phyloP scores from a whole-genome alignment of 2,113 vertebrate genomes.

The Siphamia tubifer region DNA sequence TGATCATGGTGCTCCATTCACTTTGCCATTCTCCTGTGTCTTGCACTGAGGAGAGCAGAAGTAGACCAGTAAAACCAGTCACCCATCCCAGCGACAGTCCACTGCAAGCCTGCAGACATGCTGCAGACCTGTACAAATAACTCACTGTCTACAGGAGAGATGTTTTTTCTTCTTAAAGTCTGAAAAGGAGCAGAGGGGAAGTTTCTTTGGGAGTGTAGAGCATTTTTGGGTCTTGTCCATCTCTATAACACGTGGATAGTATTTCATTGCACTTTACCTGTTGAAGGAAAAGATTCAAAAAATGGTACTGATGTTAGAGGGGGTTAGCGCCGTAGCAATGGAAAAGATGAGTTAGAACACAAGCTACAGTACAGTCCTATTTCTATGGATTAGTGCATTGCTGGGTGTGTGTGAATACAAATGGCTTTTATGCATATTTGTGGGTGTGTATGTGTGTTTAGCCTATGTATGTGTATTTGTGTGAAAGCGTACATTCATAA shows the following conservation, averaged over 20 bases:
- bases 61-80: conserved; percentile 76
- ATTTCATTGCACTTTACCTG: conserved; percentile 67
- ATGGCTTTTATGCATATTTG: conserved; percentile 25
- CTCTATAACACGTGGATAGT: conserved; percentile 59
- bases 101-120: conserved; percentile 59
- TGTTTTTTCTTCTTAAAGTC: conserved; percentile 46
- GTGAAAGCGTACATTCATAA: conserved; percentile 64
- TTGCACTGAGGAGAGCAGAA: conserved; percentile 21
- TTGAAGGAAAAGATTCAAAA: conserved; percentile 54
- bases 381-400: conserved; percentile 6
- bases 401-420: conserved; percentile 16
- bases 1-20: conserved; percentile 26
- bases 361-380: conserved; percentile 16
- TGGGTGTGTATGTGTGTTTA: conserved; percentile 18
- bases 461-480: conserved; percentile 47
- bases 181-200: conserved; percentile 57
- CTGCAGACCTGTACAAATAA: conserved; percentile 69
- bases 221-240: conserved; percentile 73
- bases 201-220: conserved; percentile 64
- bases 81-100: conserved; percentile 68
- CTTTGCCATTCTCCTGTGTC: conserved; percentile 11
- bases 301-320: conserved; percentile 40
- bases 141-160: conserved; percentile 61
- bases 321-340: conserved; percentile 22
- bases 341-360: conserved; percentile 59